phyloP scores from a whole-genome alignment of 2,797 vertebrate genomes.

The Lepus oiostolus region DNA sequence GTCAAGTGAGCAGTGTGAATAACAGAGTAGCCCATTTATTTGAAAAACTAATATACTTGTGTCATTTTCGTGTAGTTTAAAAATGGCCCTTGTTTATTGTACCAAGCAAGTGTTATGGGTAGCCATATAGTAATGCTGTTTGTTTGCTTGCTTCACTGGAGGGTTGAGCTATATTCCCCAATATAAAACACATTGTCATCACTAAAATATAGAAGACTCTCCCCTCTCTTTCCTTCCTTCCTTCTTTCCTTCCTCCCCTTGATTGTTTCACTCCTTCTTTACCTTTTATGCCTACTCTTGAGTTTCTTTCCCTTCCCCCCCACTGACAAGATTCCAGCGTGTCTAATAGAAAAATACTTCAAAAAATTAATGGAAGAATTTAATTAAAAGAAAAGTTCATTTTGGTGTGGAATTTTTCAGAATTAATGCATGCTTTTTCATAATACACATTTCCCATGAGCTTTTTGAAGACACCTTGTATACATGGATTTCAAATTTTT shows the following conservation, averaged over 20 bases:
- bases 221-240: neutral
- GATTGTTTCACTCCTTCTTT: neutral
- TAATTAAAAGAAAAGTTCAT: too few species aligned
- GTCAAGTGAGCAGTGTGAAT: constrained; percentile 84
- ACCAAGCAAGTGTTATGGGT: neutral
- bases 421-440: too few species aligned
- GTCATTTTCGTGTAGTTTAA: constrained; percentile 52
- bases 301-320: neutral
- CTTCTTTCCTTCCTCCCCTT: neutral
- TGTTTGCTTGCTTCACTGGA: constrained; percentile 32
- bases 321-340: neutral
- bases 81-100: constrained; percentile 38
- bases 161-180: constrained; percentile 6
- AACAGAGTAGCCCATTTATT: constrained; percentile 76
- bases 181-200: constrained; percentile 25
- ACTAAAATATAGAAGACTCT: neutral
- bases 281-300: neutral
- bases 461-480: too few species aligned
- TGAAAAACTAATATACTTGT: neutral
- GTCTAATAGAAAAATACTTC: neutral
- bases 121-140: neutral
- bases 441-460: too few species aligned
- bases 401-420: too few species aligned
- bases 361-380: too few species aligned
- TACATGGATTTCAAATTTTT: too few species aligned